Percentiles rank a stretch among this genome's conserved stretches.
phyloP scores from a whole-genome alignment of 2,888 invertebrate genomes.

The Sinopyrophorus schimmeli region DNA sequence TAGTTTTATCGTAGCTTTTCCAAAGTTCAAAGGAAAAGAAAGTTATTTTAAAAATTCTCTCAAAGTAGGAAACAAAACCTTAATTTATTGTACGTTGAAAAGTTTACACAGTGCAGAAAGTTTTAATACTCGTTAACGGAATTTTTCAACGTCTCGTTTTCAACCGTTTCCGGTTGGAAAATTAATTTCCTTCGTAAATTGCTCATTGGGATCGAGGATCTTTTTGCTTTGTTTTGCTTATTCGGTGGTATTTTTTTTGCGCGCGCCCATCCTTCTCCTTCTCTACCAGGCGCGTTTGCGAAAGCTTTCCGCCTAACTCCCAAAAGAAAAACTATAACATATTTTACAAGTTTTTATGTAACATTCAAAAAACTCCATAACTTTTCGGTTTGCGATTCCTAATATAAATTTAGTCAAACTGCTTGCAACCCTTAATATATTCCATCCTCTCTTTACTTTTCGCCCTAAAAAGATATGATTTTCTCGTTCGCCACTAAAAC shows the following conservation, averaged over 20 bases:
- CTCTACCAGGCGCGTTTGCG: no score
- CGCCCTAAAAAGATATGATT: slow-evolving; percentile 26
- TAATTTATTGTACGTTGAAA: slow-evolving; percentile 15
- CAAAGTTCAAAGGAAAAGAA: slow-evolving; percentile 1
- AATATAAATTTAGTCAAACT: slow-evolving; percentile 21
- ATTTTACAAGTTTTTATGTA: slow-evolving; percentile 12
- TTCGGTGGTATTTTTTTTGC: slow-evolving; percentile 8
- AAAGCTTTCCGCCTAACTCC: slow-evolving; percentile 3
- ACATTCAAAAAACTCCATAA: slow-evolving; percentile 9
- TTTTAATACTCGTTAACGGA: slow-evolving; percentile 20
- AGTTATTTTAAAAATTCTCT: slow-evolving; percentile 6
- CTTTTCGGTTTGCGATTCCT: slow-evolving; percentile 17
- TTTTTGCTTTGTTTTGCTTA: slow-evolving; percentile 11
- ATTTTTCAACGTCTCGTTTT: slow-evolving; percentile 19
- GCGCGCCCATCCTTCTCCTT: background rate
- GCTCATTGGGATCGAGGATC: slow-evolving; percentile 8
- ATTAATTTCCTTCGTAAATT: slow-evolving; percentile 16
- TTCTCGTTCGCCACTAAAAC: slow-evolving; percentile 5
- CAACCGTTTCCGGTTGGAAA: slow-evolving; percentile 16
- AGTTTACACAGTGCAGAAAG: slow-evolving; percentile 14
- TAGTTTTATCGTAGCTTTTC: slow-evolving; percentile 1
- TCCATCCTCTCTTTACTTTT: no score
- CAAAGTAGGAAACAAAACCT: slow-evolving; percentile 8
- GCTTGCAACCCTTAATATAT: slow-evolving; percentile 20
- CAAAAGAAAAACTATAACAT: slow-evolving; percentile 6